phyloP scores from a whole-genome alignment of 2,113 vertebrate species.

The Stigmatopora argus region DNA sequence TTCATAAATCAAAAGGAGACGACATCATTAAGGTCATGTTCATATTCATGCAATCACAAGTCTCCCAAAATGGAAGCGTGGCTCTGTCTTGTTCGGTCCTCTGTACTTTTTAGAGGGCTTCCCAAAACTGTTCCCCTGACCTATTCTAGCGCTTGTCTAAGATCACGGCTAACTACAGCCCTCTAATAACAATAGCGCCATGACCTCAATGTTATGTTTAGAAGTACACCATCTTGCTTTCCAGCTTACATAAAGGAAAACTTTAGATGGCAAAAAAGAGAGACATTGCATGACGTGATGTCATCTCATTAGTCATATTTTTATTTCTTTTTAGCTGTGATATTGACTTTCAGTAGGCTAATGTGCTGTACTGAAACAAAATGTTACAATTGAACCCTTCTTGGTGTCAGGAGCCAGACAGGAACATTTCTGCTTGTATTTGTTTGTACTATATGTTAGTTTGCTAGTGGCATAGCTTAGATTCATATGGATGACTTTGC shows the following conservation, averaged over 20 bases:
- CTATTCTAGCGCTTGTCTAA: constrained; percentile 51
- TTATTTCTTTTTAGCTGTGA: constrained; percentile 21
- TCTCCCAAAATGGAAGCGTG: constrained; percentile 25
- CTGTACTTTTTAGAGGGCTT: constrained; percentile 42
- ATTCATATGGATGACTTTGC: background rate
- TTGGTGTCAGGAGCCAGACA: background rate
- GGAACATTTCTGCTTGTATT: background rate
- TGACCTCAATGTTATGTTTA: constrained; percentile 60
- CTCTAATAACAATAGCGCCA: constrained; percentile 52
- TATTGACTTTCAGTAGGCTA: background rate
- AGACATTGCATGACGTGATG: constrained; percentile 16
- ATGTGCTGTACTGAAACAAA: background rate
- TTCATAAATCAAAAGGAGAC: constrained; percentile 14
- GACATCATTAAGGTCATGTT: constrained; percentile 2
- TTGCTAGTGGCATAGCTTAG: no score
- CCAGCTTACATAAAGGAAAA: constrained; percentile 5
- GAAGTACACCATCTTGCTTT: constrained; percentile 16
- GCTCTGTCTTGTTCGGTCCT: constrained; percentile 15
- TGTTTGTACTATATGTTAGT: background rate
- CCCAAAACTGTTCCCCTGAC: constrained; percentile 50
- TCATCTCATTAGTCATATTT: constrained; percentile 13
- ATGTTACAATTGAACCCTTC: background rate
- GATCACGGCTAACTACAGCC: constrained; percentile 35
- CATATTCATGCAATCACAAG: constrained; percentile 4
- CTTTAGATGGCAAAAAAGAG: constrained; percentile 23